Evolutionary conservation across 2,113 vertebrate species (phyloP).

Genomic region (Symphodus melops): DNA sequence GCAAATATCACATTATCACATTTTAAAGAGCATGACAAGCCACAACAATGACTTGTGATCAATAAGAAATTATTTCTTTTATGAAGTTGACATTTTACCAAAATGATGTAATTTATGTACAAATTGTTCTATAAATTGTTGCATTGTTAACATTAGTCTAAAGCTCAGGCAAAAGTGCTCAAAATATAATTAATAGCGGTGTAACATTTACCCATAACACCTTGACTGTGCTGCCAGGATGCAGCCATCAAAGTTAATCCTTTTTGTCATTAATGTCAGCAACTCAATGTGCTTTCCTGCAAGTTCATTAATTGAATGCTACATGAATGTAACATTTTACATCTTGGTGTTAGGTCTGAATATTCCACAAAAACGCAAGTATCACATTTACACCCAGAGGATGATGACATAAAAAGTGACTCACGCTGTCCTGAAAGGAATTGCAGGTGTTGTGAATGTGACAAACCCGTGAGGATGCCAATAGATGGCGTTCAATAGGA

Average conservation of each 20-base stretch:
- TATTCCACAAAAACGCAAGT: not conserved
- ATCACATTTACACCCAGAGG: not conserved
- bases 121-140: slow-evolving; percentile 8
- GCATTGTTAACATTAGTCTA: slow-evolving; percentile 20
- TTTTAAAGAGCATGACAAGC: slow-evolving; percentile 24
- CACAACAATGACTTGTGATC: slow-evolving; percentile 37
- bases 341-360: not conserved
- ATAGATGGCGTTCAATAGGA: slow-evolving; percentile 14
- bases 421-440: not conserved
- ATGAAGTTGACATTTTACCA: slow-evolving; percentile 57
- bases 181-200: slow-evolving; percentile 11
- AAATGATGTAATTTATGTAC: slow-evolving; percentile 29
- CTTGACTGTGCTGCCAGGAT: slow-evolving; percentile 16
- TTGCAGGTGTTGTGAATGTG: slow-evolving; percentile 15
- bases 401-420: slow-evolving; percentile 3
- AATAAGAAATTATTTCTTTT: slow-evolving; percentile 28
- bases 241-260: slow-evolving; percentile 20
- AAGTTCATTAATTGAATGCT: slow-evolving; percentile 15
- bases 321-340: slow-evolving; percentile 33
- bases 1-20: slow-evolving; percentile 63
- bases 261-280: slow-evolving; percentile 25
- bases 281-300: not conserved
- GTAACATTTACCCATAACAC: slow-evolving; percentile 1
- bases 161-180: slow-evolving; percentile 4
- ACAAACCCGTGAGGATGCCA: slow-evolving; percentile 19